These are phyloP conservation scores for Tetranychus piercei DNA, from an alignment of 2,888 invertebrate species.

Conservation along the genomic window DNA sequence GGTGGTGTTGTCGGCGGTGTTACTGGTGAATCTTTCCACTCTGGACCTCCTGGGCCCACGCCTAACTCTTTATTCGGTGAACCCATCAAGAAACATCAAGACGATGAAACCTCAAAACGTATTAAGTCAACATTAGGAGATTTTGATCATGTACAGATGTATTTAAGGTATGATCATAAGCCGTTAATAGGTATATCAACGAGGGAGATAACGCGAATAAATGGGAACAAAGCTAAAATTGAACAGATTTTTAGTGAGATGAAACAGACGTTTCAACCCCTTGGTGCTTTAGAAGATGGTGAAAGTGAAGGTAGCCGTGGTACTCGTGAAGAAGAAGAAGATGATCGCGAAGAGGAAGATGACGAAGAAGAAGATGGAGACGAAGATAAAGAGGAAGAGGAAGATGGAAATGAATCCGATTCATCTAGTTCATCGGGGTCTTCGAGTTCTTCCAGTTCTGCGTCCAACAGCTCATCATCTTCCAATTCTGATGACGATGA, in stretches of 20 bases:
- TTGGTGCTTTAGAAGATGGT: constrained; percentile 20
- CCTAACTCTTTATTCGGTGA: constrained; percentile 16
- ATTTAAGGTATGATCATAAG: constrained; percentile 16
- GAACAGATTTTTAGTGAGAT: constrained; percentile 22
- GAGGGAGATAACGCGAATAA: constrained; percentile 19
- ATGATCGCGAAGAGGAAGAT: not conserved
- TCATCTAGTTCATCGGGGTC: constrained; percentile 19
- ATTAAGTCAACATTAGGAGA: constrained; percentile 25
- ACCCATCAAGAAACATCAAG: constrained; percentile 19
- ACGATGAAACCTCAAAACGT: constrained; percentile 25
- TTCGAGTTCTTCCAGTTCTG: constrained; percentile 16
- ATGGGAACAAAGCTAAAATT: constrained; percentile 19
- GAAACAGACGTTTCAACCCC: constrained; percentile 18
- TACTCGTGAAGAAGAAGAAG: not conserved
- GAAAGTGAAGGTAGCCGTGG: constrained; percentile 1
- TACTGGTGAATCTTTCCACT: constrained; percentile 5
- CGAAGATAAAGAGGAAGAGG: not conserved
- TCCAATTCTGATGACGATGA: constrained; percentile 17
- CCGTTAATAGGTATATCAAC: constrained; percentile 20
- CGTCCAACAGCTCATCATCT: constrained; percentile 15
- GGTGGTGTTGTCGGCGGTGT: not conserved
- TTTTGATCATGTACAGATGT: constrained; percentile 16
- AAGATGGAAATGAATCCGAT: constrained; percentile 4
- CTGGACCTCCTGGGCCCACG: not conserved
- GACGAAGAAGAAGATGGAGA: not conserved